Conservation (phyloP, 2,888 invertebrate species). For the Gibbula magus region DNA sequence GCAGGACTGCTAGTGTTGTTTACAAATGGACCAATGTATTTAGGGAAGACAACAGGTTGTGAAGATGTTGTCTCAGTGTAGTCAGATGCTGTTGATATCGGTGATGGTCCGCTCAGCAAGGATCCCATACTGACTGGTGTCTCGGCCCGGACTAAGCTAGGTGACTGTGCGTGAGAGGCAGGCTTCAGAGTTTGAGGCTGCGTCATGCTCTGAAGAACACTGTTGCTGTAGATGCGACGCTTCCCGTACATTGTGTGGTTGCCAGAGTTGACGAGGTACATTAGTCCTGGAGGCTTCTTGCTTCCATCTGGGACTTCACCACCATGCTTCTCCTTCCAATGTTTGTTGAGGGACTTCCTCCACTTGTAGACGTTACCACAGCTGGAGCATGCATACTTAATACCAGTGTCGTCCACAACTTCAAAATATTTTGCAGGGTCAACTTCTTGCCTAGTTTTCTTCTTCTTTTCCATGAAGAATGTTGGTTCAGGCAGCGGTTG, state of each 20-base stretch:
- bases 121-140: constrained; percentile 20
- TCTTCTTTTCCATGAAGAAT: constrained; percentile 49
- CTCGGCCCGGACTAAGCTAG: background rate
- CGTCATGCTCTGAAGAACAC: constrained; percentile 34
- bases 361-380: constrained; percentile 75
- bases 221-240: constrained; percentile 40
- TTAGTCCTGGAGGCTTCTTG: constrained; percentile 56
- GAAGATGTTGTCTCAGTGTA: background rate
- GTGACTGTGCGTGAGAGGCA: constrained; percentile 11
- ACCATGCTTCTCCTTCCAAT: constrained; percentile 75
- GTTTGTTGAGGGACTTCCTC: constrained; percentile 75
- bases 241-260: constrained; percentile 42
- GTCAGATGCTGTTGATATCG: background rate
- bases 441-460: constrained; percentile 68
- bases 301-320: constrained; percentile 66
- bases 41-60: constrained; percentile 45
- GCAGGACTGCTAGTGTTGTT: constrained; percentile 49
- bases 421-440: constrained; percentile 72
- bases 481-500: constrained; percentile 15
- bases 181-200: constrained; percentile 24
- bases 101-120: background rate
- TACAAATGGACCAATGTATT: constrained; percentile 68
- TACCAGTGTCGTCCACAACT: constrained; percentile 69
- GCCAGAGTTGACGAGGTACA: constrained; percentile 43
- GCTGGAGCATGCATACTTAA: constrained; percentile 74